Evolutionary conservation across 1,140 invertebrate genomes (phyloP).

Genomic region (Vanessa atalanta): DNA sequence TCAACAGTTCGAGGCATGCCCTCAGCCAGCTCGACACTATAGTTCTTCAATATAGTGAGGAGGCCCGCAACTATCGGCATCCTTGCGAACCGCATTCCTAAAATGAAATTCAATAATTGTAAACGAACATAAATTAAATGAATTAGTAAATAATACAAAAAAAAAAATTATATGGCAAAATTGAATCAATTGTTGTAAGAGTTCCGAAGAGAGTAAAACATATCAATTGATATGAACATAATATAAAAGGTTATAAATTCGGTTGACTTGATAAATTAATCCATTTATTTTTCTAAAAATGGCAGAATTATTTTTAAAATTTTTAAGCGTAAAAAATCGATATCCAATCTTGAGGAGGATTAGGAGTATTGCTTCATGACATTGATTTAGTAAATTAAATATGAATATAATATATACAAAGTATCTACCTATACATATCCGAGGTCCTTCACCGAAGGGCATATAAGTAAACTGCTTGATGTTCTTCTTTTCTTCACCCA

Average conservation of each 20-base stretch:
- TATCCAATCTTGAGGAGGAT: conserved; percentile 25
- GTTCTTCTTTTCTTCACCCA: conserved; percentile 40
- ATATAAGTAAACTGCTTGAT: conserved; percentile 41
- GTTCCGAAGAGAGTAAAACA: too few relatives aligned
- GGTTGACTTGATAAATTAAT: too few relatives aligned
- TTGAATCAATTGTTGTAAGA: too few relatives aligned
- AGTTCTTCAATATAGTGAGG: conserved; percentile 62
- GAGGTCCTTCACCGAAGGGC: conserved; percentile 47
- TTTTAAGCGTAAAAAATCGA: background rate
- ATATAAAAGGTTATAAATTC: too few relatives aligned
- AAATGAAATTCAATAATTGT: conserved; percentile 43
- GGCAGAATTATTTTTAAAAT: too few relatives aligned
- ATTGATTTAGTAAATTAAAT: too few relatives aligned
- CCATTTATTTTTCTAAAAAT: too few relatives aligned
- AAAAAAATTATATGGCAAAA: too few relatives aligned
- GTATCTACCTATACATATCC: conserved; percentile 46
- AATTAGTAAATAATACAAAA: too few relatives aligned
- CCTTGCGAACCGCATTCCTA: conserved; percentile 40
- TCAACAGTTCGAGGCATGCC: conserved; percentile 28
- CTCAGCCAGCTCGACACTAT: conserved; percentile 31
- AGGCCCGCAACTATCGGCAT: conserved; percentile 75
- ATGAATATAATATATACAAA: background rate
- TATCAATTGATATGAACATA: too few relatives aligned
- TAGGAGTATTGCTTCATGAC: too few relatives aligned
- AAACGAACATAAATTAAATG: background rate